phyloP scores from a whole-genome alignment of 2,113 vertebrate species.

The Pica pica region DNA sequence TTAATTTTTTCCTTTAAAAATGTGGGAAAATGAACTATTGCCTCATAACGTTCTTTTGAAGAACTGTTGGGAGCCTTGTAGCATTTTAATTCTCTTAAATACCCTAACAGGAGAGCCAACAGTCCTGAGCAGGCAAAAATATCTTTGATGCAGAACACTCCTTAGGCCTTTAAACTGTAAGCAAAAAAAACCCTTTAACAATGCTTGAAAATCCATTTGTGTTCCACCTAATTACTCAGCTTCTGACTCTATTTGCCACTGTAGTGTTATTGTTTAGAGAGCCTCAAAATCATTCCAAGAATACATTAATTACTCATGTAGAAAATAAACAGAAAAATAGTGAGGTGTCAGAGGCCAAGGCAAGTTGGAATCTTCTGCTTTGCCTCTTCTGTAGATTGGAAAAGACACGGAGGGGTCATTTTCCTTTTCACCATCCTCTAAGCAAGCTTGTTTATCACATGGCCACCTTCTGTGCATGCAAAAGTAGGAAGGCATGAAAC shows the following conservation, averaged over 20 bases:
- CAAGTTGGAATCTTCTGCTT: neutral
- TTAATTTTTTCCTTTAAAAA: conserved; percentile 10
- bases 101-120: neutral
- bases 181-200: neutral
- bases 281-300: neutral
- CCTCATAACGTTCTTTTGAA: neutral
- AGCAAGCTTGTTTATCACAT: neutral
- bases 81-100: conserved; percentile 5
- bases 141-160: neutral
- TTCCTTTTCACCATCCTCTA: neutral
- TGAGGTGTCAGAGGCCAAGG: neutral
- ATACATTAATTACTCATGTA: neutral
- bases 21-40: neutral
- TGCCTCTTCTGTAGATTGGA: neutral
- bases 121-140: neutral
- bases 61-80: neutral
- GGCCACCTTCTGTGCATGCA: neutral
- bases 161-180: neutral
- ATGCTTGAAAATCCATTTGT: conserved; percentile 26
- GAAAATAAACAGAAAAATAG: neutral
- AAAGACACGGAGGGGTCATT: neutral
- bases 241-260: neutral
- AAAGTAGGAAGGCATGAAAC: neutral
- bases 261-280: neutral
- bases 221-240: conserved; percentile 18